Evolutionary conservation across 2,797 vertebrate genomes (phyloP).

Genomic region (Hafferia zeledoni): DNA sequence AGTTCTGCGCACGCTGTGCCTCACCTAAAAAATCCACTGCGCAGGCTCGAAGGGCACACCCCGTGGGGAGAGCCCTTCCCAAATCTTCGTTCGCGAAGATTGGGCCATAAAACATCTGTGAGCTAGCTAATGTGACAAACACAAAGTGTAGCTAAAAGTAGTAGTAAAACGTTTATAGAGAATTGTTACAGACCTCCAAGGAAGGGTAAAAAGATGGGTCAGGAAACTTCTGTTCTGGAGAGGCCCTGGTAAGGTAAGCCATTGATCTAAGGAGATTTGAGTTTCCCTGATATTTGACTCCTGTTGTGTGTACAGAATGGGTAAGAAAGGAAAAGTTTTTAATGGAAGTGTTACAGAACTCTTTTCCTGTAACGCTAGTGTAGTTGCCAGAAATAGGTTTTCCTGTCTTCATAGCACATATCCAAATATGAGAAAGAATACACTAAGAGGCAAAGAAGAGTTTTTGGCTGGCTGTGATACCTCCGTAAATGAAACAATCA

Average conservation of each 20-base stretch:
- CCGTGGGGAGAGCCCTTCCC: no score
- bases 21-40: no score
- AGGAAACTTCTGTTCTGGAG: conserved; percentile 1
- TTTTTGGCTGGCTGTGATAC: background rate
- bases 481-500: background rate
- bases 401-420: background rate
- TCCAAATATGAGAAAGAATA: background rate
- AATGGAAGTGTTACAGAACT: background rate
- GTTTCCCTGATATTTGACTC: background rate
- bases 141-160: background rate
- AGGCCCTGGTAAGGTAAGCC: background rate
- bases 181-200: conserved; percentile 43
- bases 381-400: background rate
- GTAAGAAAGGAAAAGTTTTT: background rate
- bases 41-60: no score
- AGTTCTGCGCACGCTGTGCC: no score
- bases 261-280: background rate
- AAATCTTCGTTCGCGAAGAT: no score
- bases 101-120: no score
- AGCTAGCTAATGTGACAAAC: conserved; percentile 12
- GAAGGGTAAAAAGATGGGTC: conserved; percentile 8
- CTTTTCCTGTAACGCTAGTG: background rate
- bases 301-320: rapidly evolving
- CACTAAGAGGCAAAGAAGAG: background rate
- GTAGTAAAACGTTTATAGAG: conserved; percentile 13